Evolutionary conservation across 1,140 invertebrate genomes (phyloP), one percentile per base, ranked within the genome.

Genomic region (Eurosta solidaginis): DNA sequence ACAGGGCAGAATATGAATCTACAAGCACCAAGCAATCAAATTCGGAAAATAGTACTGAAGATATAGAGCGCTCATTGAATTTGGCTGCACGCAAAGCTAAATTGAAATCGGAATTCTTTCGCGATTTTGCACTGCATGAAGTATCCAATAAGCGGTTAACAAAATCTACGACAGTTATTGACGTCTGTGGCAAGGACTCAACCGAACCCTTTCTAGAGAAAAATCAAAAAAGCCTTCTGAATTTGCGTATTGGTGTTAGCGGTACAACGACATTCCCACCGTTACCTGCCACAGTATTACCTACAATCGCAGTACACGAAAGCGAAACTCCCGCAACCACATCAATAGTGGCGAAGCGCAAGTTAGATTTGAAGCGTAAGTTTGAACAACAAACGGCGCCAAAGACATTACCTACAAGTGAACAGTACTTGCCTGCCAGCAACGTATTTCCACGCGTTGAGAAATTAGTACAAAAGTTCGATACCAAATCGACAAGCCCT

Each of bases 11-110:
- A 6, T 22, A 40, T 68, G 59, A 68, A 52, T 10, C 50, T 25
- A 77, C 14, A 47, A 42, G 22, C 36, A 44, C 27, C 6, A 52
- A 33, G 79, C 47, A 76, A 50, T 49, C 59, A 36, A 40, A 14
- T n/a, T 10, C 2, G 17, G 52, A 12, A 27, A 76, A 17, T 29
- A 59, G 7, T 44, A 52, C n/a, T 42, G 36, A 49, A 47, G 47
- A 76, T 52, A 77, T 27, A n/a, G 12, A 5, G 7, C 42, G 76
- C n/a, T 22, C 29, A 14, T 6, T 22, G 20, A 54, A 36, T 33
- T 79, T 79, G 47, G 76, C 79, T 6, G 79, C 77, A 63, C 68
- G 73, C 17, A 79, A 79, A 75, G 79, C 79, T 22, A 29, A 68
- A 45, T 36, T 79, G 36, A 79, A 77, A 9, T 52, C 75, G 25